phyloP scores from a whole-genome alignment of 2,113 vertebrate species.

The Gnathonemus echidnorhynchus region DNA sequence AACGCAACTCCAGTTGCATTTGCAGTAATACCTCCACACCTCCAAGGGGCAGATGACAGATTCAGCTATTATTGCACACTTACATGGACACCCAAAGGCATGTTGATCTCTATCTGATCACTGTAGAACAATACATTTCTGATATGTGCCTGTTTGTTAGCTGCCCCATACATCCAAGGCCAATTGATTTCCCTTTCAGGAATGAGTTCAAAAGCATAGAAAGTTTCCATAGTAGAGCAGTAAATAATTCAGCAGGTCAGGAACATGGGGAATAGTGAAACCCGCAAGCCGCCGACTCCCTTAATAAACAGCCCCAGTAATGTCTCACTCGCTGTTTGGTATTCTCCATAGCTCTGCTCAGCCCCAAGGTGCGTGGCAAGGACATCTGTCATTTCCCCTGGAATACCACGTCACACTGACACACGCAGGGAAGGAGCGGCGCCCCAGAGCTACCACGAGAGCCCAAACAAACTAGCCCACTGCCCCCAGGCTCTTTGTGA shows the following conservation, averaged over 20 bases:
- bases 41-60: neutral
- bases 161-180: conserved; percentile 22
- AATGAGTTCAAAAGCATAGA: conserved; percentile 24
- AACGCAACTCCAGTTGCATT: neutral
- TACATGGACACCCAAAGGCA: neutral
- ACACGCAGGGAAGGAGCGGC: neutral
- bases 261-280: conserved; percentile 22
- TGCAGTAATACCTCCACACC: neutral
- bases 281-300: neutral
- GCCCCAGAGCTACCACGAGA: neutral
- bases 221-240: conserved; percentile 17
- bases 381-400: neutral
- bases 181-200: conserved; percentile 22
- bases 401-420: neutral
- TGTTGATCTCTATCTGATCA: conserved; percentile 25
- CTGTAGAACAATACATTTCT: conserved; percentile 23
- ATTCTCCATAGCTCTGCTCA: conserved; percentile 1
- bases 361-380: neutral
- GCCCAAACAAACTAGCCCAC: neutral
- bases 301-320: conserved; percentile 9
- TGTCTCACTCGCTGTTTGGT: neutral
- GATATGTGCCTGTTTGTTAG: conserved; percentile 28
- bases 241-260: conserved; percentile 30
- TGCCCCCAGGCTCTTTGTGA: neutral
- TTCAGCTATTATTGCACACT: neutral